Evolutionary conservation across 2,888 invertebrate species (phyloP).

Genomic region (Colostygia pectinataria): DNA sequence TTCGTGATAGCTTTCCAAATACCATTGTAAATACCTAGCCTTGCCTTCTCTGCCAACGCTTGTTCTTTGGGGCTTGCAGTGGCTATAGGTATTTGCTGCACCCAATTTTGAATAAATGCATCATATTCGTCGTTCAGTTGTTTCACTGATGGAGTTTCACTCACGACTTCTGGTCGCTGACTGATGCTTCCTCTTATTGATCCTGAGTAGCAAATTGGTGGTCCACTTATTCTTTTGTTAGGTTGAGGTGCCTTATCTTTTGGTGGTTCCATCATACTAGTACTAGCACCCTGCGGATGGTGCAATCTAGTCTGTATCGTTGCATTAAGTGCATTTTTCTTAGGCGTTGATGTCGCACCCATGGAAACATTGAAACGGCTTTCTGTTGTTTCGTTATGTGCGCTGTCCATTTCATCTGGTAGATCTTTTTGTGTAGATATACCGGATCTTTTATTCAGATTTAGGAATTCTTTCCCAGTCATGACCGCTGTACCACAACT

Average conservation of each 20-base stretch:
- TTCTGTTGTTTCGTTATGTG: slow-evolving; percentile 1
- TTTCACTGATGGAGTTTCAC: slow-evolving; percentile 14
- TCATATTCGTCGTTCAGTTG: slow-evolving; percentile 48
- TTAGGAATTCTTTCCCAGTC: slow-evolving; percentile 1
- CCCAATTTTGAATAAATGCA: slow-evolving; percentile 51
- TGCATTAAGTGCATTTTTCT: background rate
- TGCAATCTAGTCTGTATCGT: slow-evolving; percentile 1
- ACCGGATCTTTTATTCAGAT: background rate
- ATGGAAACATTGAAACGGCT: slow-evolving; percentile 3
- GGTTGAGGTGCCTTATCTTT: background rate
- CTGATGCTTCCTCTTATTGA: background rate
- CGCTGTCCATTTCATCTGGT: background rate
- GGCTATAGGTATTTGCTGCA: slow-evolving; percentile 50
- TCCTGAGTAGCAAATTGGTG: background rate
- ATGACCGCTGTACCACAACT: too few relatives aligned
- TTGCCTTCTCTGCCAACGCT: slow-evolving; percentile 42
- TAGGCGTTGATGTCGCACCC: slow-evolving; percentile 10
- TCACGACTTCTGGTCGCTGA: background rate
- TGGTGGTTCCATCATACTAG: slow-evolving; percentile 13
- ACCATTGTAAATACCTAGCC: slow-evolving; percentile 53
- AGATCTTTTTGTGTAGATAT: background rate
- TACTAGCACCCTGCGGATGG: slow-evolving; percentile 4
- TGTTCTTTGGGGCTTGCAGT: slow-evolving; percentile 36
- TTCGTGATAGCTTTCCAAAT: slow-evolving; percentile 57
- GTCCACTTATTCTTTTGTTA: slow-evolving; percentile 17